Conservation (phyloP, 2,113 vertebrate species). For the Neomonachus schauinslandi region DNA sequence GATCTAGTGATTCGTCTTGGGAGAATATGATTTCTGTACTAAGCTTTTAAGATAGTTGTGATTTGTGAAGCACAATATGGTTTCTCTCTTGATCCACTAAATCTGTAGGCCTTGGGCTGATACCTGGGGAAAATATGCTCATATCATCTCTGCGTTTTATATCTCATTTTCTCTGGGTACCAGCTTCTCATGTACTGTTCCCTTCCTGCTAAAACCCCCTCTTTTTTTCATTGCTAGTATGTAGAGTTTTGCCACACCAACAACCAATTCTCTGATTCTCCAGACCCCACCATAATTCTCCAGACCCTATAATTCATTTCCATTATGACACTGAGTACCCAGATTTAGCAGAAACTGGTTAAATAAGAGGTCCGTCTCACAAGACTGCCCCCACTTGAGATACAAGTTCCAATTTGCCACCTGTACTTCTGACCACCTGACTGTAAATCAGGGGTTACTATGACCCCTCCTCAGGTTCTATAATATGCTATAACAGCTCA, state of each 20-base stretch:
- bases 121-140: neutral
- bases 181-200: neutral
- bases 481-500: neutral
- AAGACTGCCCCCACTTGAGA: neutral
- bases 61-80: constrained; percentile 26
- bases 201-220: neutral
- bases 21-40: constrained; percentile 25
- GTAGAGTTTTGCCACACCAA: neutral
- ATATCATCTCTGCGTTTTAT: neutral
- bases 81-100: constrained; percentile 16
- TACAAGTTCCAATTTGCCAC: neutral
- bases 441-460: neutral
- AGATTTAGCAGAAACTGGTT: neutral
- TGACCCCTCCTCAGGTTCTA: neutral
- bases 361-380: neutral
- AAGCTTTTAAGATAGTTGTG: constrained; percentile 43
- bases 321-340: neutral
- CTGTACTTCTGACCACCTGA: neutral
- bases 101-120: neutral
- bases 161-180: neutral
- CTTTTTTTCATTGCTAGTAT: neutral
- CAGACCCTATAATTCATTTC: neutral
- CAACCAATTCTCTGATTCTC: neutral
- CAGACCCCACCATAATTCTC: neutral
- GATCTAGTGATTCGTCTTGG: neutral